Conservation (phyloP, 2,888 invertebrate genomes). For the Apamea anceps region DNA sequence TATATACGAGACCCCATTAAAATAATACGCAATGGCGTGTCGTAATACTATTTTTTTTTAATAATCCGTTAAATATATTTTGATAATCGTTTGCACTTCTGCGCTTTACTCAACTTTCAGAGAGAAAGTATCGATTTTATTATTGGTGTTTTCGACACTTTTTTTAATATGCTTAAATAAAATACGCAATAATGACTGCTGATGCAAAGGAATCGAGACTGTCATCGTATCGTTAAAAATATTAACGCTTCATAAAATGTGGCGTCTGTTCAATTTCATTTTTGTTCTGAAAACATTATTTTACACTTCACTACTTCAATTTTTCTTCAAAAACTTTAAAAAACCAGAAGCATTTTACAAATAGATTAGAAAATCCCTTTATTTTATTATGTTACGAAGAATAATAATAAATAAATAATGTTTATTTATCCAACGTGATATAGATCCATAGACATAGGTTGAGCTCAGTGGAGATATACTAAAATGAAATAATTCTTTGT, state of each 20-base stretch:
- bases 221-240: conserved; percentile 35
- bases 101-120: conserved; percentile 43
- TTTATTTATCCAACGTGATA: no score
- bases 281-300: conserved; percentile 6
- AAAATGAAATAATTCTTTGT: no score
- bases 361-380: fast-evolving
- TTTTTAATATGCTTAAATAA: conserved; percentile 15
- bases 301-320: not conserved
- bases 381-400: not conserved
- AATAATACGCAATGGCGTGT: conserved; percentile 48
- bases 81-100: conserved; percentile 40
- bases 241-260: conserved; percentile 47
- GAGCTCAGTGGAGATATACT: not conserved
- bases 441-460: not conserved
- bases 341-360: not conserved
- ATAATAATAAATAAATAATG: not conserved
- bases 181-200: conserved; percentile 28
- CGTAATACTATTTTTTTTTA: conserved; percentile 28
- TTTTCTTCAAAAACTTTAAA: no score
- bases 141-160: conserved; percentile 38
- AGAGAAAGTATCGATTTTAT: conserved; percentile 56
- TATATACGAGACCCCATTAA: conserved; percentile 50
- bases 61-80: conserved; percentile 51
- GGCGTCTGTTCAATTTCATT: conserved; percentile 25
- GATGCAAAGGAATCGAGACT: conserved; percentile 17